Conservation (phyloP, 2,888 invertebrate species). For the Argyresthia goedartella region DNA sequence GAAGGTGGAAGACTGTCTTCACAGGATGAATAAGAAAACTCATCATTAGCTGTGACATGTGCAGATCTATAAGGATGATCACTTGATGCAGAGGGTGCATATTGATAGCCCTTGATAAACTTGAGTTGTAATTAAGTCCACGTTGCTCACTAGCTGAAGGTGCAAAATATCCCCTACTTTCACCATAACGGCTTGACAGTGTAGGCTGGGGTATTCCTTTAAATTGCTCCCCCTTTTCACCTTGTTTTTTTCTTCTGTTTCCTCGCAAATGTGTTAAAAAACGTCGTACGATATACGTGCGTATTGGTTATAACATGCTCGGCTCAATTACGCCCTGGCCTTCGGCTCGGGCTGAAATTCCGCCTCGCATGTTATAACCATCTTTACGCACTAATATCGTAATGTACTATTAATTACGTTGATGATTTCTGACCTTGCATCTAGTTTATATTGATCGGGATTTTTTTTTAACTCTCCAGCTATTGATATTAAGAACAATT, state of each 20-base stretch:
- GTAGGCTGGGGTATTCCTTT: constrained; percentile 11
- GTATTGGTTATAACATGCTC: no score
- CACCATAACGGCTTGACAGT: constrained; percentile 3
- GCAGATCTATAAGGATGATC: constrained; percentile 6
- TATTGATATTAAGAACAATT: constrained; percentile 11
- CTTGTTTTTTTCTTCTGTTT: no score
- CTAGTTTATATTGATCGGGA: constrained; percentile 19
- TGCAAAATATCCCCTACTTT: constrained; percentile 11
- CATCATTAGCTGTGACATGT: neutral
- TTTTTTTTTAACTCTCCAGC: constrained; percentile 17
- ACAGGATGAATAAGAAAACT: constrained; percentile 4
- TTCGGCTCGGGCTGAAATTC: no score
- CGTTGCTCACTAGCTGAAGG: neutral
- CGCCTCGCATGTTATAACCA: no score
- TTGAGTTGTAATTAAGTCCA: constrained; percentile 8
- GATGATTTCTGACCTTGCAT: constrained; percentile 19
- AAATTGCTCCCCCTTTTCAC: no score
- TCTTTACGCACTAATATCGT: no score
- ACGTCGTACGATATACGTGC: no score
- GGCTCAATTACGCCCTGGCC: no score
- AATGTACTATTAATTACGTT: constrained; percentile 19
- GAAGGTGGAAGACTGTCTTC: constrained; percentile 15
- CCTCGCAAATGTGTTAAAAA: no score
- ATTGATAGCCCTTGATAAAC: constrained; percentile 8
- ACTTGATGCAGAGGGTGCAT: constrained; percentile 12